Evolutionary conservation across 2,888 invertebrate genomes (phyloP).

Genomic region (Cetonia aurata): DNA sequence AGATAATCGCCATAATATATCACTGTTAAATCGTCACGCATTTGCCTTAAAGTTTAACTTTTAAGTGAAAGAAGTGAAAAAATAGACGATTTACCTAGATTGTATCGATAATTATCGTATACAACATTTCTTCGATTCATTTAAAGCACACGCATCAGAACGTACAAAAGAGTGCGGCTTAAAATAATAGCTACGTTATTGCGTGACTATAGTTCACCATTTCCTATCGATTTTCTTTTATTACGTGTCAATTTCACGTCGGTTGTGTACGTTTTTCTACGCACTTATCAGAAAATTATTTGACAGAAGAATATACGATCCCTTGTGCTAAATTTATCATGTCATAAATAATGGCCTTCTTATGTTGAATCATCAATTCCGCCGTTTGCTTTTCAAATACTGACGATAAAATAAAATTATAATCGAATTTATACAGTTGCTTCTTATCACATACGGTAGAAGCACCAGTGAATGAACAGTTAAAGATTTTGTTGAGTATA

Average conservation of each 20-base stretch:
- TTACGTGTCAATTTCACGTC: slow-evolving; percentile 49
- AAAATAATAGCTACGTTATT: slow-evolving; percentile 34
- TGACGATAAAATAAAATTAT: too few relatives aligned
- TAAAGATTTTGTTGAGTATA: too few relatives aligned
- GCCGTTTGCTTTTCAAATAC: neutral
- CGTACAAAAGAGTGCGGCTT: slow-evolving; percentile 29
- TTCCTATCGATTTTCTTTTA: slow-evolving; percentile 50
- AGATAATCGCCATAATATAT: too few relatives aligned
- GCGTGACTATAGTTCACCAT: slow-evolving; percentile 44
- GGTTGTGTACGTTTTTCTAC: slow-evolving; percentile 20
- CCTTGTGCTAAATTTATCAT: slow-evolving; percentile 23
- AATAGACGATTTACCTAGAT: too few relatives aligned
- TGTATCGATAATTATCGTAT: slow-evolving; percentile 1
- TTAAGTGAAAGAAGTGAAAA: too few relatives aligned
- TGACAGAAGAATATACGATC: slow-evolving; percentile 26
- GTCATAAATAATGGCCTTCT: slow-evolving; percentile 17
- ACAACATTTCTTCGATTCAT: slow-evolving; percentile 24
- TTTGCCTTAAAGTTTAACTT: too few relatives aligned
- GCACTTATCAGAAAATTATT: slow-evolving; percentile 31
- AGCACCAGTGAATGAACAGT: too few relatives aligned
- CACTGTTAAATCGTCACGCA: too few relatives aligned
- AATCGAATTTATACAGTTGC: too few relatives aligned
- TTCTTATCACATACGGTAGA: too few relatives aligned
- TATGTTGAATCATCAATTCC: slow-evolving; percentile 3
- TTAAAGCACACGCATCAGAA: slow-evolving; percentile 17